Conservation (phyloP, 1,140 invertebrate genomes). For the Apis dorsata region DNA sequence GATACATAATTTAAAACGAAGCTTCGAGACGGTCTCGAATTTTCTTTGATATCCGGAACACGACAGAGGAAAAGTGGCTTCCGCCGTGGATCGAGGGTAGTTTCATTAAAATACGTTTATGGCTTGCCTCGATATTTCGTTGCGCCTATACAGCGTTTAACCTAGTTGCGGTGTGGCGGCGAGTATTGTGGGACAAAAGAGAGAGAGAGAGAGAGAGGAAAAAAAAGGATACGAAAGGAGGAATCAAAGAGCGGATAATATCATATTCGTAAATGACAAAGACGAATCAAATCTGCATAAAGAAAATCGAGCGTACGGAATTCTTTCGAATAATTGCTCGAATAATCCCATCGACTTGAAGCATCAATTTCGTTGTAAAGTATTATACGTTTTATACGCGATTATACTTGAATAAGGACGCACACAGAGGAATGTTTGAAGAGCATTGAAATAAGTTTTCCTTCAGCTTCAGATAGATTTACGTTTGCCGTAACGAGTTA, state of each 20-base stretch:
- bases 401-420: too few species aligned
- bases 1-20: background rate
- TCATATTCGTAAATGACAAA: background rate
- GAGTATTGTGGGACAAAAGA: background rate
- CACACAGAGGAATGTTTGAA: too few species aligned
- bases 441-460: too few species aligned
- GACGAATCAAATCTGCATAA: background rate
- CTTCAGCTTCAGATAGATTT: background rate
- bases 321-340: background rate
- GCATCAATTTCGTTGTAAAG: background rate
- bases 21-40: background rate
- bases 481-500: background rate
- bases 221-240: too few species aligned
- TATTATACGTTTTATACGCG: too few species aligned
- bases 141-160: background rate
- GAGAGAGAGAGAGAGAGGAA: too few species aligned
- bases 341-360: background rate
- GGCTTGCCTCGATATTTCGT: slow-evolving; percentile 1
- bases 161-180: background rate
- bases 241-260: background rate
- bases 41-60: slow-evolving; percentile 14
- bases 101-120: slow-evolving; percentile 28
- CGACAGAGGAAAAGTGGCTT: background rate
- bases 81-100: background rate
- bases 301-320: too few species aligned